Conservation (phyloP, 2,797 vertebrate species). For the Bovichtus diacanthus region DNA sequence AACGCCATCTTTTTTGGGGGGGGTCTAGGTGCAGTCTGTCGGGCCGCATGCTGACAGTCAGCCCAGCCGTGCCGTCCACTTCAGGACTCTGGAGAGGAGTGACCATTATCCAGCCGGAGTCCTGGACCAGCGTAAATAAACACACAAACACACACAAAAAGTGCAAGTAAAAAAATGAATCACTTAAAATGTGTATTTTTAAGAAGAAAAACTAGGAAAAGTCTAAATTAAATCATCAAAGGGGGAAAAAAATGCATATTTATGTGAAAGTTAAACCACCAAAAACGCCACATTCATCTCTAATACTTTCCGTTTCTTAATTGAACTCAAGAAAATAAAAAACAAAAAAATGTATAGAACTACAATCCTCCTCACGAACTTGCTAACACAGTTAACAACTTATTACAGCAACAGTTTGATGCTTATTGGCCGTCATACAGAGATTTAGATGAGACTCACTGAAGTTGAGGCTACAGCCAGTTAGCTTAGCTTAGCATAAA, state of each 20-base stretch:
- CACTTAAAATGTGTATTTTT: background rate
- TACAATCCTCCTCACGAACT: background rate
- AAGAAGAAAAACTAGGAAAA: background rate
- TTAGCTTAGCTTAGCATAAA: background rate
- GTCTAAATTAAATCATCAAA: background rate
- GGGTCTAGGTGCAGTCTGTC: slow-evolving; percentile 89
- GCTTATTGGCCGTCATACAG: background rate
- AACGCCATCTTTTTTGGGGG: too few species aligned
- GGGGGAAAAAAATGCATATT: background rate
- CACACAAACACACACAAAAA: background rate
- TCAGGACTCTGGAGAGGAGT: slow-evolving; percentile 93
- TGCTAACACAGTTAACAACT: background rate
- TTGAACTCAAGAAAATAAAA: too few species aligned
- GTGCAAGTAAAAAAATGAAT: too few species aligned
- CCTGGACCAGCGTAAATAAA: slow-evolving; percentile 90
- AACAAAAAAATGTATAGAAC: background rate
- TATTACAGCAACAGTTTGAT: background rate
- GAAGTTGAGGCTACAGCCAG: background rate
- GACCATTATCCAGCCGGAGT: slow-evolving; percentile 94
- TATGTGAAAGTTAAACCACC: background rate
- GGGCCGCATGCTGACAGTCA: slow-evolving; percentile 93
- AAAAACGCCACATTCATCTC: background rate
- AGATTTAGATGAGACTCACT: background rate
- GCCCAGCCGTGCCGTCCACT: slow-evolving; percentile 92
- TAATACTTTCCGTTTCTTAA: background rate